Percentiles rank a stretch among this genome's conserved stretches.
Conservation (phyloP, 2,113 vertebrate species). For the Struthio camelus region DNA sequence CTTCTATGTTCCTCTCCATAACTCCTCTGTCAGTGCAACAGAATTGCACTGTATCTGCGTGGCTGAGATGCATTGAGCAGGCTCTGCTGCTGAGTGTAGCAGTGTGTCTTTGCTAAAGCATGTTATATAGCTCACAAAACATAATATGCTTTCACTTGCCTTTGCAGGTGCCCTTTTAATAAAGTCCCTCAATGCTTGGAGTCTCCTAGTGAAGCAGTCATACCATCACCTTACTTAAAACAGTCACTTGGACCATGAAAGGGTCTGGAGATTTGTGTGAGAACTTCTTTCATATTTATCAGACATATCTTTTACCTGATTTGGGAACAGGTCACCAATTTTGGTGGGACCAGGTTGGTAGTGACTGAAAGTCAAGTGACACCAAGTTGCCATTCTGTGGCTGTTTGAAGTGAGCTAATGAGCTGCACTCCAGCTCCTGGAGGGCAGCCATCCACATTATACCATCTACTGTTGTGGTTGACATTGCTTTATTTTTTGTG, state of each 20-base stretch:
- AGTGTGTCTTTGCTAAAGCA: conserved; percentile 13
- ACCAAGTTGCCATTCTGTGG: neutral
- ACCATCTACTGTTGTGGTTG: neutral
- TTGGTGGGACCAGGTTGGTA: neutral
- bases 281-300: neutral
- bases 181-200: neutral
- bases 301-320: neutral
- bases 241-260: neutral
- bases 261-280: neutral
- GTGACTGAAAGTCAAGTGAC: neutral
- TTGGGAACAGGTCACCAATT: neutral
- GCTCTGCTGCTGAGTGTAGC: neutral
- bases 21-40: neutral
- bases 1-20: neutral
- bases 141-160: neutral
- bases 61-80: conserved; percentile 18
- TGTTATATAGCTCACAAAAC: conserved; percentile 16
- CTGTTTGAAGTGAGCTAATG: neutral
- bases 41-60: conserved; percentile 6
- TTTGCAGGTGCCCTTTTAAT: neutral
- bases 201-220: neutral
- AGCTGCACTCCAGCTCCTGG: neutral
- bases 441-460: neutral
- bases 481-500: neutral
- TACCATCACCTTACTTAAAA: neutral